Evolutionary conservation across 2,797 vertebrate species (phyloP).

Genomic region (Anomalospiza imberbis): DNA sequence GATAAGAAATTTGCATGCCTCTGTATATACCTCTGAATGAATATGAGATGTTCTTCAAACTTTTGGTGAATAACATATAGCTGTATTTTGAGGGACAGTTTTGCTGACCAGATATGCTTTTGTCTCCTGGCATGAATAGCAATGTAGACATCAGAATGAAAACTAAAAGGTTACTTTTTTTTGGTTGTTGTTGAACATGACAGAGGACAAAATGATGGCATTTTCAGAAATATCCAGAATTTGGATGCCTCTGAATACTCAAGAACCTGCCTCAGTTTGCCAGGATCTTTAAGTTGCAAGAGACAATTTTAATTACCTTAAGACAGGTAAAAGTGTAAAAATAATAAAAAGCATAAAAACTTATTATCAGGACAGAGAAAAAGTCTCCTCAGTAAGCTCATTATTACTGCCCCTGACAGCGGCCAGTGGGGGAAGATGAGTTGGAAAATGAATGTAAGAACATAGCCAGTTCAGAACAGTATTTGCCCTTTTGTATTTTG

Average conservation of each 20-base stretch:
- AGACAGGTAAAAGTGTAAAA: background rate
- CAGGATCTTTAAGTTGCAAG: background rate
- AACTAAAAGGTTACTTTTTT: background rate
- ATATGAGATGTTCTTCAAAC: background rate
- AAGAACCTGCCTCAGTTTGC: background rate
- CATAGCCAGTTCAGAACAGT: background rate
- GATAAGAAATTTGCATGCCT: constrained; percentile 63
- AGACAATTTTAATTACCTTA: background rate
- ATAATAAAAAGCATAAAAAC: background rate
- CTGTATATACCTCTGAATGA: background rate
- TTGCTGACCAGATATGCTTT: background rate
- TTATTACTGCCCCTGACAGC: background rate
- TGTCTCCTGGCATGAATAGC: background rate
- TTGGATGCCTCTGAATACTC: background rate
- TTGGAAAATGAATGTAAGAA: background rate
- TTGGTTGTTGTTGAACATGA: background rate
- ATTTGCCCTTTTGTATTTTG: background rate
- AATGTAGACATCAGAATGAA: background rate
- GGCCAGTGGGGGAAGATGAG: background rate
- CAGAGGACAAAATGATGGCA: background rate
- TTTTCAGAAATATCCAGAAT: background rate
- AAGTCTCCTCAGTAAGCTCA: background rate
- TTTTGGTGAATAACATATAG: background rate
- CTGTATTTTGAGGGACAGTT: background rate
- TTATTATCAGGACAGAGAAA: background rate